phyloP scores from a whole-genome alignment of 2,797 vertebrate genomes.

The Phrynocephalus vlangalii region DNA sequence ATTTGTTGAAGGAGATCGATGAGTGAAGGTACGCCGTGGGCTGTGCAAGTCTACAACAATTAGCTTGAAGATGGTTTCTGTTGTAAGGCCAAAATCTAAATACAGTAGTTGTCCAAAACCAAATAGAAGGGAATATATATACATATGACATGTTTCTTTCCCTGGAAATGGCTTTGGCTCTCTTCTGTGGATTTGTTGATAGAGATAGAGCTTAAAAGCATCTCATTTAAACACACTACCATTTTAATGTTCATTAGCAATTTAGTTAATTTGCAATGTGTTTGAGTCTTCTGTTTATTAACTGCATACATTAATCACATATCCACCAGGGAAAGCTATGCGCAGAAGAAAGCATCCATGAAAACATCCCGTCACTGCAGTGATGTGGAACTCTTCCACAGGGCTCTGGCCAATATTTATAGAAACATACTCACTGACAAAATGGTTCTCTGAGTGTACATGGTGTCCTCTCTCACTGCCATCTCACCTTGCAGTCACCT shows the following conservation, averaged over 20 bases:
- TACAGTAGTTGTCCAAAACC: slow-evolving; percentile 7
- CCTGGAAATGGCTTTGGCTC: neutral
- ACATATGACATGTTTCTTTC: neutral
- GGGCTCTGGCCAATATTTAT: neutral
- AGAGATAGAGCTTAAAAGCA: slow-evolving; percentile 22
- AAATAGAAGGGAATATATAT: slow-evolving; percentile 13
- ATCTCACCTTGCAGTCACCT: neutral
- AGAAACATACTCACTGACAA: neutral
- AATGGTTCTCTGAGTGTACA: neutral
- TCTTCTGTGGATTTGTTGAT: neutral
- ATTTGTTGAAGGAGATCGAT: slow-evolving; percentile 10
- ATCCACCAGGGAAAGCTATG: neutral
- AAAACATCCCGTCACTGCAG: neutral
- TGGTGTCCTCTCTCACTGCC: neutral
- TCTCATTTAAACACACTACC: slow-evolving; percentile 2
- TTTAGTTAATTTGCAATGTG: slow-evolving; percentile 15
- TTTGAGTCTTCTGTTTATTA: slow-evolving; percentile 8
- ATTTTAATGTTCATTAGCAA: slow-evolving; percentile 11
- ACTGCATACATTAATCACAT: neutral
- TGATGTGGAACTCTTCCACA: neutral
- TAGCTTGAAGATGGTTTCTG: slow-evolving; percentile 11
- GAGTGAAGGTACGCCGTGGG: neutral
- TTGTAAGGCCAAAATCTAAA: neutral
- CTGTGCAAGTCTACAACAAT: slow-evolving; percentile 16
- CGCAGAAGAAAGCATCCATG: neutral